Base-by-base conservation (phyloP, 2,888 invertebrate species). In the Ochlodes sylvanus region DNA sequence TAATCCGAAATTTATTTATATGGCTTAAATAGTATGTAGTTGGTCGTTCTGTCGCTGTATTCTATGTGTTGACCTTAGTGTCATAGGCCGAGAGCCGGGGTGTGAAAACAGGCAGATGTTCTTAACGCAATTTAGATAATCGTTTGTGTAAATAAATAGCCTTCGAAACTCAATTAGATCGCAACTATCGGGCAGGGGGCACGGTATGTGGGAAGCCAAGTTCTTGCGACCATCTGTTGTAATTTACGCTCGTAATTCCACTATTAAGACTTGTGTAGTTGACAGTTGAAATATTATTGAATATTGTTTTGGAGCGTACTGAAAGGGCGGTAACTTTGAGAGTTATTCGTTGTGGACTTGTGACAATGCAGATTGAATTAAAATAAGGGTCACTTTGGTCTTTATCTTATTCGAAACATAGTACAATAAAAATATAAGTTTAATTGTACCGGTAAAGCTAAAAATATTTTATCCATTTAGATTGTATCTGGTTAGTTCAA, bases 61-160 rank as follows among this genome's bases (percentile, higher is more conserved):
- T 81, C 83, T 82, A 68, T 79, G 76, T 0, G 63, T 57, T 69
- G 73, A 80, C 82, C 82, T 82, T 81, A 72, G 70, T 66, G 66
- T 66, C 66, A 81, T 82, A 84, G 80, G 74, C 79, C 76, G 80
- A 77, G 81, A 80, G 79, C 73, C 69, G 70, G 76, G 79, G 83
- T 90, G 92, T 78, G 91, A 90, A 90, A 85, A 85, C 79, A 79
- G 84, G 79, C 92, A 92, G 91, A 89, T 92, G 92, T 79, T 87
- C 81, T 86, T 87, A 90, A 90, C 87, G 87, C 90, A 90, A 91
- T 92, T 92, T 85, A 84, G 88, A 89, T 92, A 88, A 92, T 90
- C 88, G 90, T 87, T 88, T 86, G 83, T 84, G 92, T 89, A 92
- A 92, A 93, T 92, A 92, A 90, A 88, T 91, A 86, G 88, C 85